A percentile compares a stretch with the other conserved stretches of the same genome.
phyloP scores from a whole-genome alignment of 1,140 invertebrate genomes.

The Leptinotarsa lineolata region DNA sequence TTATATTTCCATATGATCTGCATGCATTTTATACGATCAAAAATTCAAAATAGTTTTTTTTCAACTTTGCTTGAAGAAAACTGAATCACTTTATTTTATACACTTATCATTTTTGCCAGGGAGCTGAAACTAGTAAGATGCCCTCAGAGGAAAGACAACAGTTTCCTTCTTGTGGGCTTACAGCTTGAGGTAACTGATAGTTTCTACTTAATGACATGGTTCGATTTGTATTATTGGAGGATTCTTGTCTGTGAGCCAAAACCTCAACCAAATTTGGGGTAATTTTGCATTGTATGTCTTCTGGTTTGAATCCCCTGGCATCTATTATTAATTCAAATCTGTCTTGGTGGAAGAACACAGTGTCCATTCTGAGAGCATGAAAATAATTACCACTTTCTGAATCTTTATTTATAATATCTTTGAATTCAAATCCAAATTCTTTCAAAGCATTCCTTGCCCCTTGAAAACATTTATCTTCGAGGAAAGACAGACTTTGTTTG shows the following conservation, averaged over 20 bases:
- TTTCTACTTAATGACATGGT: slow-evolving; percentile 38
- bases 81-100: not conserved
- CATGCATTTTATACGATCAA: too few species aligned
- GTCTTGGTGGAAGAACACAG: slow-evolving; percentile 31
- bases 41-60: too few species aligned
- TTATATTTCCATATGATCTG: too few species aligned
- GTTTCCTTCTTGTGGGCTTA: slow-evolving; percentile 36
- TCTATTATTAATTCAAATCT: slow-evolving; percentile 40
- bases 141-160: slow-evolving; percentile 44
- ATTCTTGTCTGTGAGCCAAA: slow-evolving; percentile 36
- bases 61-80: too few species aligned
- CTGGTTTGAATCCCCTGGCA: slow-evolving; percentile 41
- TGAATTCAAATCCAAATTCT: slow-evolving; percentile 13
- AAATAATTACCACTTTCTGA: not conserved
- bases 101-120: slow-evolving; percentile 32
- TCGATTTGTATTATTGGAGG: slow-evolving; percentile 28
- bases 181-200: slow-evolving; percentile 42
- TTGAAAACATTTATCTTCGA: slow-evolving; percentile 22
- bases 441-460: slow-evolving; percentile 3
- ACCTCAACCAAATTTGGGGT: slow-evolving; percentile 37
- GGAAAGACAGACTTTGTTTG: slow-evolving; percentile 20
- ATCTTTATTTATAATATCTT: not conserved
- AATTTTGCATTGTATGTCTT: slow-evolving; percentile 43
- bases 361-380: slow-evolving; percentile 28
- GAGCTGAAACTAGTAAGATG: slow-evolving; percentile 40